A percentile compares a stretch with the other conserved stretches of the same genome.
These are phyloP conservation scores for Aplocera efformata DNA, from an alignment of 2,888 invertebrate species.

Conservation along the genomic window DNA sequence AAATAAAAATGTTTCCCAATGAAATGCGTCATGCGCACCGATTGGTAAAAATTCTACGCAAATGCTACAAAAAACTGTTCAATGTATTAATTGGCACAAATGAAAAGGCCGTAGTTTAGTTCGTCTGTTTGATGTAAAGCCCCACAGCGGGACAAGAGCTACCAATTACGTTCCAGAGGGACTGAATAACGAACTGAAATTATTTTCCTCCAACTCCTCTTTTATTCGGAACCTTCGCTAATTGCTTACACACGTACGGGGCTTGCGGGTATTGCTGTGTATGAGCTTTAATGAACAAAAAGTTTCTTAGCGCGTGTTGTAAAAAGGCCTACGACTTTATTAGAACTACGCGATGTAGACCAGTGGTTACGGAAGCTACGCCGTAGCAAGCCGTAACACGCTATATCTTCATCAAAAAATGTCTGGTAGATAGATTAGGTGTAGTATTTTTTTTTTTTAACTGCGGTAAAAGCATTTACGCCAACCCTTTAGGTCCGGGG, in stretches of 20 bases:
- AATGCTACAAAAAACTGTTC: constrained; percentile 31
- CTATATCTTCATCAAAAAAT: no score
- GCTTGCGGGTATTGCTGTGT: constrained; percentile 5
- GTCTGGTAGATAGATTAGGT: no score
- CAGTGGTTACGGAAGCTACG: no score
- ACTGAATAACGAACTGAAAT: constrained; percentile 55
- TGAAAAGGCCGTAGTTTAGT: constrained; percentile 51
- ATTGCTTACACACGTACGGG: constrained; percentile 44
- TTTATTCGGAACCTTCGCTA: constrained; percentile 48
- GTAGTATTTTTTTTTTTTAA: no score
- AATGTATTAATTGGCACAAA: constrained; percentile 50
- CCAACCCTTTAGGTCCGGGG: no score
- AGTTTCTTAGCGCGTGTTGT: neutral
- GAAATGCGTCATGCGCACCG: constrained; percentile 1
- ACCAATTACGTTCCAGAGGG: constrained; percentile 50
- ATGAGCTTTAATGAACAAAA: constrained; percentile 1
- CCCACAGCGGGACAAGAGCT: constrained; percentile 40
- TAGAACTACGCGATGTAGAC: no score
- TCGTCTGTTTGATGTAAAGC: constrained; percentile 50
- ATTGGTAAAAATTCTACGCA: constrained; percentile 7
- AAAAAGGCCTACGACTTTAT: neutral
- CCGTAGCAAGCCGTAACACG: no score
- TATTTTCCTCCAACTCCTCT: constrained; percentile 51
- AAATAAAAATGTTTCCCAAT: neutral
- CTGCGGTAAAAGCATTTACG: no score